Evolutionary conservation across 2,797 vertebrate species (phyloP), one percentile per base, ranked within the genome.

Genomic region (Tokudaia muenninki): DNA sequence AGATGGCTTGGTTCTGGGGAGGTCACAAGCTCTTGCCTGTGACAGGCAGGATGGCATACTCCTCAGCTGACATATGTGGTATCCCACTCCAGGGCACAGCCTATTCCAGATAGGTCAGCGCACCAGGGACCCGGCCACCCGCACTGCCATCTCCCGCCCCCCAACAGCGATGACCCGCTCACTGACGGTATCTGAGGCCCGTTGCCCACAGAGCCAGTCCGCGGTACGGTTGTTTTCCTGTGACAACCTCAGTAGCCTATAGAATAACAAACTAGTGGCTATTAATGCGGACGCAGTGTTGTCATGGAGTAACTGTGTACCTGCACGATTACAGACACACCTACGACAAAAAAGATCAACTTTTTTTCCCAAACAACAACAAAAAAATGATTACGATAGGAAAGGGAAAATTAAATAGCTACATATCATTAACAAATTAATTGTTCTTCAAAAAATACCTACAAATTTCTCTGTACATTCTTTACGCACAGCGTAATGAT

Each of bases 371-470:
- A 31, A 97, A 98, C 67, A 72, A 72, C 70, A 72, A 98, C 98
- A 96, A 95, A 80, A 98, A 98, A 98, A 98, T 98, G 99, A 99
- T 99, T 99, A 99, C 99, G 99, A 99, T 99, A 99, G 99, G 99
- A 99, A 99, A 99, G 99, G 99, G 98, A 98, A 99, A 99, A 99
- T 99, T 99, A 99, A 99, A 99, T 99, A 99, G 99, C 99, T 99
- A 99, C 99, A 99, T 99, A 99, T 99, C 99, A 99, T 99, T 99
- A 99, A 99, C 99, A 99, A 99, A 99, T 99, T 99, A 99, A 99
- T 99, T 99, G 99, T 99, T 99, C 99, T 99, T 99, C 99, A 99
- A 99, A 99, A 99, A 99, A 99, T 99, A 99, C 99, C 99, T 99
- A 99, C 99, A 99, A 99, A 99, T 99, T 99, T 99, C 99, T 99